Conservation (phyloP, 2,888 invertebrate genomes). For the Drosophila peninsularis region DNA sequence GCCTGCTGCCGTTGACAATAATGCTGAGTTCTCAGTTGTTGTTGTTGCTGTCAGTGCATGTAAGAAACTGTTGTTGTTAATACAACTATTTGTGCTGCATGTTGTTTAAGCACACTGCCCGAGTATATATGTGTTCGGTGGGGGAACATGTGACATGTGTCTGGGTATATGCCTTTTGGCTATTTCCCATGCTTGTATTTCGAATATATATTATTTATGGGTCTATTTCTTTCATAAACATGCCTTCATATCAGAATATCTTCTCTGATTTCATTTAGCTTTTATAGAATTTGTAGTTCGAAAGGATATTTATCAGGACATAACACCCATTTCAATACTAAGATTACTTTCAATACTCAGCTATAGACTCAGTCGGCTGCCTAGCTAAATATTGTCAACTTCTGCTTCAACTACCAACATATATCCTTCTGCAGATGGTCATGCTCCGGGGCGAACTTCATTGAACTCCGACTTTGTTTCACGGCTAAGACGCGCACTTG, state of each 20-base stretch:
- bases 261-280: no score
- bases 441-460: background rate
- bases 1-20: slow-evolving; percentile 70
- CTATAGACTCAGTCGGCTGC: background rate
- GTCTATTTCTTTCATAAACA: no score
- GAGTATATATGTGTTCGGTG: background rate
- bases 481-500: slow-evolving; percentile 1
- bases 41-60: slow-evolving; percentile 16
- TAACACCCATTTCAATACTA: no score
- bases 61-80: slow-evolving; percentile 18
- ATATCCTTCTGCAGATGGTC: background rate
- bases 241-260: no score
- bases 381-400: background rate
- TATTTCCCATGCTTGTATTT: background rate
- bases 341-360: background rate
- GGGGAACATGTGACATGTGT: background rate
- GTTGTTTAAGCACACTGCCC: slow-evolving; percentile 4
- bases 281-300: no score
- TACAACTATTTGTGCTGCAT: slow-evolving; percentile 17
- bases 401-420: background rate
- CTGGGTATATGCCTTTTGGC: background rate
- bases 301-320: no score
- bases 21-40: slow-evolving; percentile 52
- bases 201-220: background rate
- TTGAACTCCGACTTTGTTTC: background rate